Conservation (phyloP, 2,888 invertebrate genomes). For the Metalampra italica region DNA sequence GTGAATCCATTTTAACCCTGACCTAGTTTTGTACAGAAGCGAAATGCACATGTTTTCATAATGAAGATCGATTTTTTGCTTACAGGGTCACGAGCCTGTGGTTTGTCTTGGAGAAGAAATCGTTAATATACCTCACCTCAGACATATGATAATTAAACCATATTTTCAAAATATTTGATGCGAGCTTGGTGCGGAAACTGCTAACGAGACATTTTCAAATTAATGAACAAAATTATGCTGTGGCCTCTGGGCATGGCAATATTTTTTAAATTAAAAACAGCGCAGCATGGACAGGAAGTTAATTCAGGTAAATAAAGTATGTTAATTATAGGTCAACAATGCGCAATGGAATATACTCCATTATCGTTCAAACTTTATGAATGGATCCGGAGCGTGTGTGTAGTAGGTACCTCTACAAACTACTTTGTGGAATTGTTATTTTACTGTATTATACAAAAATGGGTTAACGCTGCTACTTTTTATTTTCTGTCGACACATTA, state of each 20-base stretch:
- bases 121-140: background rate
- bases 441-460: no score
- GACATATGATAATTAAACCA: background rate
- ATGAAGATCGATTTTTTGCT: conserved; percentile 10
- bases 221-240: background rate
- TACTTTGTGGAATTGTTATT: no score
- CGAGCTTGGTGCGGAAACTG: background rate
- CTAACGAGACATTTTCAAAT: background rate
- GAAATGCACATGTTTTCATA: conserved; percentile 5
- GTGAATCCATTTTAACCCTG: conserved; percentile 1
- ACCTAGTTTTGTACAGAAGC: conserved; percentile 4
- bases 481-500: background rate
- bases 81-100: background rate
- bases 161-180: background rate
- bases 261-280: background rate
- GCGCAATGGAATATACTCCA: background rate
- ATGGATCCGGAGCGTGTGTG: background rate
- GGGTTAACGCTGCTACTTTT: background rate
- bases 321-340: background rate
- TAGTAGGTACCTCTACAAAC: no score
- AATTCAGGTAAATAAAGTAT: conserved; percentile 1
- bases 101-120: background rate
- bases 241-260: background rate
- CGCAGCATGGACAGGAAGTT: conserved; percentile 2
- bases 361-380: background rate